Conservation (phyloP, 2,888 invertebrate genomes). For the Cephus pulcher region DNA sequence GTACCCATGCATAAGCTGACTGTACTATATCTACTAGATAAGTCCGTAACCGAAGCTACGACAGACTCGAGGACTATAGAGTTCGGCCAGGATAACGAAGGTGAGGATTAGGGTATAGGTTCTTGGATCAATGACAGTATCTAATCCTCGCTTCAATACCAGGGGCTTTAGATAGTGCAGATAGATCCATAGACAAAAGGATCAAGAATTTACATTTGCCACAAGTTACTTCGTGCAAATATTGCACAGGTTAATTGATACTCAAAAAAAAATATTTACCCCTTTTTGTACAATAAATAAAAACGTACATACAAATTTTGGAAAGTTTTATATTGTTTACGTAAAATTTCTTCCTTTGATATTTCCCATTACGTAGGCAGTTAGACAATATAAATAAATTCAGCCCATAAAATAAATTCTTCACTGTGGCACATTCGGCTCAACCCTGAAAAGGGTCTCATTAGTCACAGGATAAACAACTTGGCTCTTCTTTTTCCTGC, state of each 20-base stretch:
- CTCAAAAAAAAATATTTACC: no score
- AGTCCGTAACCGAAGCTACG: slow-evolving; percentile 16
- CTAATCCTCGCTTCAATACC: slow-evolving; percentile 35
- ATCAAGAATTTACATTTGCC: no score
- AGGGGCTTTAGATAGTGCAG: slow-evolving; percentile 19
- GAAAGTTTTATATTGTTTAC: no score
- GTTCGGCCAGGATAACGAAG: slow-evolving; percentile 32
- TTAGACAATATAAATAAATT: slow-evolving; percentile 32
- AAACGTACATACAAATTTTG: slow-evolving; percentile 13
- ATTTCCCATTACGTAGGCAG: no score
- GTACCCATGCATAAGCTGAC: no score
- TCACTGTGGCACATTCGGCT: neutral
- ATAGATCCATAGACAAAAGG: no score
- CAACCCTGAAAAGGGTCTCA: slow-evolving; percentile 37
- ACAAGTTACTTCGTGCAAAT: no score
- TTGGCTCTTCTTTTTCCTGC: slow-evolving; percentile 30
- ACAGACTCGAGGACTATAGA: slow-evolving; percentile 7
- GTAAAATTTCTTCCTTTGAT: no score
- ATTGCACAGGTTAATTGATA: no score
- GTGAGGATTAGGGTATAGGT: slow-evolving; percentile 28
- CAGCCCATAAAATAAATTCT: slow-evolving; percentile 13
- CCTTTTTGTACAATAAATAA: neutral
- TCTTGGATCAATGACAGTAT: slow-evolving; percentile 38
- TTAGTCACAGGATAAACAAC: slow-evolving; percentile 51
- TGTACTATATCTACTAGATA: neutral